Conservation (phyloP, 1,140 invertebrate genomes). For the Bombyx mori region ASM3026992v2 NC_085119.1:8532501-8533000, state of each 20-base stretch:
- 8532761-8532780: too few species aligned
- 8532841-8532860: slow-evolving; percentile 57
- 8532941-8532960: slow-evolving; percentile 41
- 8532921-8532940: slow-evolving; percentile 46
- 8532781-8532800: slow-evolving; percentile 27
- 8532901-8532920: slow-evolving; percentile 30
- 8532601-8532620: slow-evolving; percentile 17
- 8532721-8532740: too few species aligned
- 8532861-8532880: slow-evolving; percentile 47
- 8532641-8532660: neutral
- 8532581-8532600: slow-evolving; percentile 46
- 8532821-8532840: slow-evolving; percentile 48
- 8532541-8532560: slow-evolving; percentile 68
- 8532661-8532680: neutral
- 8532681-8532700: neutral
- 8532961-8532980: slow-evolving; percentile 17
- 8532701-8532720: too few species aligned
- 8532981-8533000: neutral
- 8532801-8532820: slow-evolving; percentile 27
- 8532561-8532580: slow-evolving; percentile 55
- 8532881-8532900: slow-evolving; percentile 37
- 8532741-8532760: too few species aligned
- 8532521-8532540: slow-evolving; percentile 65
- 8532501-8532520: slow-evolving; percentile 60
- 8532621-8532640: slow-evolving; percentile 7